A percentile compares a stretch with the other conserved stretches of the same genome.
These are phyloP conservation scores for Tiliacea citrago DNA, from an alignment of 2,888 invertebrate species.

Conservation along the genomic window DNA sequence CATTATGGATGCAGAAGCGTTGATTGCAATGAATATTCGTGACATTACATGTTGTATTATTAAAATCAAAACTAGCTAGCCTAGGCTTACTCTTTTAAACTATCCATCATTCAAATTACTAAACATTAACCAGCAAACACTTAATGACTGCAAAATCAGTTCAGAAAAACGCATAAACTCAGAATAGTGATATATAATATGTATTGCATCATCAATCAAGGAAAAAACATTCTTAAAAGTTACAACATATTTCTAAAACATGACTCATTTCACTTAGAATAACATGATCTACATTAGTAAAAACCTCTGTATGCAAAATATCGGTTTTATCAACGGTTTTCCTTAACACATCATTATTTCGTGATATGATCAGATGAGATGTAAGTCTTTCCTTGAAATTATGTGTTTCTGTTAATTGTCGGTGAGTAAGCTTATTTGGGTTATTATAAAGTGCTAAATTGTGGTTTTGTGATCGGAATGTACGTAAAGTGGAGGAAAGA, in stretches of 20 bases:
- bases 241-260: constrained; percentile 14
- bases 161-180: constrained; percentile 4
- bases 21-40: not conserved
- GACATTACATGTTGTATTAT: not conserved
- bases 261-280: constrained; percentile 47
- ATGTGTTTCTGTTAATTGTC: constrained; percentile 31
- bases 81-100: not conserved
- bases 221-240: constrained; percentile 30
- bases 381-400: constrained; percentile 42
- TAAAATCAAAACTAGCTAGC: not conserved
- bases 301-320: constrained; percentile 5
- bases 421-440: constrained; percentile 41
- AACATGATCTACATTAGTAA: constrained; percentile 45
- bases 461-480: constrained; percentile 30
- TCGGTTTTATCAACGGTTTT: constrained; percentile 25
- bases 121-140: not conserved
- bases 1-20: not conserved
- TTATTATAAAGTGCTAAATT: constrained; percentile 22
- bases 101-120: not conserved
- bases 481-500: not conserved
- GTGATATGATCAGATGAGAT: constrained; percentile 43
- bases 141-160: not conserved
- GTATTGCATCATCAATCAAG: constrained; percentile 38
- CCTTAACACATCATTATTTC: constrained; percentile 30
- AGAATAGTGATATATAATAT: constrained; percentile 43